These are phyloP conservation scores for Ptiloglossa arizonensis DNA, from an alignment of 1,140 invertebrate genomes.

Conservation along the genomic window DNA sequence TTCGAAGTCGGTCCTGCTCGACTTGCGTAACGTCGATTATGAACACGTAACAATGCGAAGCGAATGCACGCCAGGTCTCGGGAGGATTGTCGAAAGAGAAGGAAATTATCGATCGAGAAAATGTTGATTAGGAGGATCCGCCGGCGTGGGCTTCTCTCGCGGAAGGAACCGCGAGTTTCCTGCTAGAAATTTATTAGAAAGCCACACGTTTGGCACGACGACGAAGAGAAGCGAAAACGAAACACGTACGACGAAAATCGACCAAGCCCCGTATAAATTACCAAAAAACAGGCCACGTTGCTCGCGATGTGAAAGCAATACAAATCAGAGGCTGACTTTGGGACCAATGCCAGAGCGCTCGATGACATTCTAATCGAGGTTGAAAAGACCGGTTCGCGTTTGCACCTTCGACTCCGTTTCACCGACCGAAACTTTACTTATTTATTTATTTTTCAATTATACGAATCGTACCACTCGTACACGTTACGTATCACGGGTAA, in stretches of 20 bases:
- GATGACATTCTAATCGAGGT: slow-evolving; percentile 55
- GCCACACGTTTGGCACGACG: not conserved
- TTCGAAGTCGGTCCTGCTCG: not conserved
- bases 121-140: slow-evolving; percentile 1
- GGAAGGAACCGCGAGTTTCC: not conserved
- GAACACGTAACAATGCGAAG: slow-evolving; percentile 33
- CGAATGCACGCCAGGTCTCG: not conserved
- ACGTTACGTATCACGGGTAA: no score
- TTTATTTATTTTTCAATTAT: no score
- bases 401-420: no score
- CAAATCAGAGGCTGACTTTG: slow-evolving; percentile 52
- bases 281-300: no score
- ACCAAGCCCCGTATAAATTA: slow-evolving; percentile 42
- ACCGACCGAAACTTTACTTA: no score
- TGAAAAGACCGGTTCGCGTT: slow-evolving; percentile 20
- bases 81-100: slow-evolving; percentile 3
- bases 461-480: no score
- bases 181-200: not conserved
- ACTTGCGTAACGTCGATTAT: slow-evolving; percentile 49
- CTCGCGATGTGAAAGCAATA: slow-evolving; percentile 35
- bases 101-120: slow-evolving; percentile 6
- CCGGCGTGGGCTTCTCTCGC: not conserved
- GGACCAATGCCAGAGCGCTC: slow-evolving; percentile 57
- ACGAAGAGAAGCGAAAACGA: not conserved
- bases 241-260: slow-evolving; percentile 3